Evolutionary conservation across 2,113 vertebrate genomes (phyloP).

Genomic region (Microcebus ravelobensis): DNA sequence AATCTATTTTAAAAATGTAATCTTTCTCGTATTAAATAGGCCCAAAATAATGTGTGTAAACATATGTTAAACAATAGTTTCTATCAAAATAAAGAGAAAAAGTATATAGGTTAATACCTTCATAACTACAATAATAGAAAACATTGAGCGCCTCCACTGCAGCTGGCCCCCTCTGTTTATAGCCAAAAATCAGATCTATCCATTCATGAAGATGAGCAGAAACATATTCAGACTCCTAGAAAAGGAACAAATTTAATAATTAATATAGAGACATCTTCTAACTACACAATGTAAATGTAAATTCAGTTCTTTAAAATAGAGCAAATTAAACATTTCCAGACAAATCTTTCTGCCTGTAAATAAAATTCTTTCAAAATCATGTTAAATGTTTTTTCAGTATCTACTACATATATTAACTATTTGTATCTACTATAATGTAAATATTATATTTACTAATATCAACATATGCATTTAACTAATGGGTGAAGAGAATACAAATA

Average conservation of each 20-base stretch:
- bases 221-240: slow-evolving; percentile 95
- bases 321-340: slow-evolving; percentile 45
- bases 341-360: background rate
- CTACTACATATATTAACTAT: background rate
- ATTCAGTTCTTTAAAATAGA: background rate
- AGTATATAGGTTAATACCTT: slow-evolving; percentile 84
- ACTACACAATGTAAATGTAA: background rate
- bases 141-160: slow-evolving; percentile 97
- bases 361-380: slow-evolving; percentile 41
- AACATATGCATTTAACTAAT: background rate
- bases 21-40: background rate
- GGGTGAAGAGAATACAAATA: background rate
- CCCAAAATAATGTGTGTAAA: slow-evolving; percentile 32
- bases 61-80: background rate
- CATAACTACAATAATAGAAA: slow-evolving; percentile 98
- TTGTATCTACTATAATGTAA: background rate
- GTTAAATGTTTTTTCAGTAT: background rate
- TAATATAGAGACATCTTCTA: slow-evolving; percentile 17
- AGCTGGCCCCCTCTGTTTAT: slow-evolving; percentile 95
- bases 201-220: slow-evolving; percentile 98
- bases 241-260: slow-evolving; percentile 64
- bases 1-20: background rate
- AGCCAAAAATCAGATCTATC: slow-evolving; percentile 99
- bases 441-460: slow-evolving; percentile 36
- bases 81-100: background rate